phyloP scores from a whole-genome alignment of 2,797 vertebrate genomes.

The Esox masquinongy region DNA sequence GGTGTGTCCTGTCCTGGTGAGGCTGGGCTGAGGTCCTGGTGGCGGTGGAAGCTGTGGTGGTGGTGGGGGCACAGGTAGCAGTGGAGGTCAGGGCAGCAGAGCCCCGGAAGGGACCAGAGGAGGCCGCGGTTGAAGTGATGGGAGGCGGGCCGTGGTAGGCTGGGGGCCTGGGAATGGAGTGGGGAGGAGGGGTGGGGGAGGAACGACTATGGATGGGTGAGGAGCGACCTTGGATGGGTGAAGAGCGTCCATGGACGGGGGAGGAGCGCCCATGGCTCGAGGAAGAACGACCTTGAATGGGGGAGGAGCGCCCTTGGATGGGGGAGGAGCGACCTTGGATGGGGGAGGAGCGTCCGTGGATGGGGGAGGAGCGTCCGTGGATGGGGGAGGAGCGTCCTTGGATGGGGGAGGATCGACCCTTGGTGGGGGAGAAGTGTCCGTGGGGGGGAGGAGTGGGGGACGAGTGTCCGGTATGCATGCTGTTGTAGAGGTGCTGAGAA shows the following conservation, averaged over 20 bases:
- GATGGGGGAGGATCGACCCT: neutral
- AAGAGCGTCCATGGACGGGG: constrained; percentile 55
- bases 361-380: constrained; percentile 68
- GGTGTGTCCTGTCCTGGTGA: constrained; percentile 63
- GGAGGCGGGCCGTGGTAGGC: constrained; percentile 64
- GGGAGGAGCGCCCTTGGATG: neutral
- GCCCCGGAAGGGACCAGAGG: constrained; percentile 50
- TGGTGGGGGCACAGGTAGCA: constrained; percentile 61
- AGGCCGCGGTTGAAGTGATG: constrained; percentile 48
- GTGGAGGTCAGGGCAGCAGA: constrained; percentile 57
- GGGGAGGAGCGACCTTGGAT: neutral
- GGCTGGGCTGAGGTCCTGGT: constrained; percentile 69
- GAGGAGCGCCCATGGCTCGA: neutral
- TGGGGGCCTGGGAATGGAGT: constrained; percentile 65
- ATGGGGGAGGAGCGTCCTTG: neutral
- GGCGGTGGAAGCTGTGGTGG: constrained; percentile 65
- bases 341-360: no score
- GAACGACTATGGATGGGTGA: constrained; percentile 68
- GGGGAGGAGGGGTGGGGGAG: constrained; percentile 75
- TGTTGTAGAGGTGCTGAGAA: constrained; percentile 78
- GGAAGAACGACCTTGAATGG: neutral
- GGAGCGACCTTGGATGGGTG: constrained; percentile 63
- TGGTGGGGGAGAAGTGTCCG: no score
- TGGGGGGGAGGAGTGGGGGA: constrained; percentile 68
- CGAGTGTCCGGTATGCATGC: constrained; percentile 64